These are phyloP conservation scores for Blastobasis adustella DNA, from an alignment of 2,888 invertebrate species.

Conservation along the genomic window DNA sequence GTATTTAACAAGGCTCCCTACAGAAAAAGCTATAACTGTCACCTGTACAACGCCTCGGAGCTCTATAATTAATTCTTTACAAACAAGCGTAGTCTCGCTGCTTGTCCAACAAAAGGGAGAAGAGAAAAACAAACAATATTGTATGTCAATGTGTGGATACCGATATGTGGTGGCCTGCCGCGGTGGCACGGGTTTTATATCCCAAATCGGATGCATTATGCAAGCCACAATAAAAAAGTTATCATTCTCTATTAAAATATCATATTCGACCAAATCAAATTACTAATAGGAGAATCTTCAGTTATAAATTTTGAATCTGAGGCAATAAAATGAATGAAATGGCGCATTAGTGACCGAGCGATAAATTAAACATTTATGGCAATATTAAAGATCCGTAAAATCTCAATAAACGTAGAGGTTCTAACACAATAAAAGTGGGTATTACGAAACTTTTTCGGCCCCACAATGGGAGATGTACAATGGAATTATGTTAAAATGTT, in stretches of 20 bases:
- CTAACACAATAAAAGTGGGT: constrained; percentile 30
- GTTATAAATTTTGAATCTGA: constrained; percentile 52
- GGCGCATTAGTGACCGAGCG: constrained; percentile 52
- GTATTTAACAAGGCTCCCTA: too few species aligned
- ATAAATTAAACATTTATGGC: constrained; percentile 67
- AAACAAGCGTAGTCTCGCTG: too few species aligned
- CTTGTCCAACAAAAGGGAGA: too few species aligned
- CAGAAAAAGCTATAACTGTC: too few species aligned
- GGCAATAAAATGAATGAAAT: constrained; percentile 62
- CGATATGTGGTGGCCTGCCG: not conserved
- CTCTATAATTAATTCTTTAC: too few species aligned
- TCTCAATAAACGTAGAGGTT: constrained; percentile 49
- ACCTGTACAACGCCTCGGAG: too few species aligned
- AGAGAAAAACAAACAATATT: too few species aligned
- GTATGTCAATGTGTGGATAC: too few species aligned
- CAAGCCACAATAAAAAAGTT: constrained; percentile 47
- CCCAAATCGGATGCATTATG: constrained; percentile 23
- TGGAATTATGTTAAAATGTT: constrained; percentile 4
- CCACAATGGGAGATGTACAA: constrained; percentile 13
- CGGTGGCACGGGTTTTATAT: constrained; percentile 13
- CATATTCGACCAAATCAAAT: constrained; percentile 58
- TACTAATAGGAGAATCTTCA: constrained; percentile 46
- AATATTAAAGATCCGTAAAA: constrained; percentile 63
- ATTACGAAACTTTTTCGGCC: constrained; percentile 37
- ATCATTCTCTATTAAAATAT: constrained; percentile 43